A percentile compares a stretch with the other conserved stretches of the same genome.
These are phyloP conservation scores for Ctenomys sociabilis DNA, from an alignment of 2,113 vertebrate species.

Conservation along the genomic window DNA sequence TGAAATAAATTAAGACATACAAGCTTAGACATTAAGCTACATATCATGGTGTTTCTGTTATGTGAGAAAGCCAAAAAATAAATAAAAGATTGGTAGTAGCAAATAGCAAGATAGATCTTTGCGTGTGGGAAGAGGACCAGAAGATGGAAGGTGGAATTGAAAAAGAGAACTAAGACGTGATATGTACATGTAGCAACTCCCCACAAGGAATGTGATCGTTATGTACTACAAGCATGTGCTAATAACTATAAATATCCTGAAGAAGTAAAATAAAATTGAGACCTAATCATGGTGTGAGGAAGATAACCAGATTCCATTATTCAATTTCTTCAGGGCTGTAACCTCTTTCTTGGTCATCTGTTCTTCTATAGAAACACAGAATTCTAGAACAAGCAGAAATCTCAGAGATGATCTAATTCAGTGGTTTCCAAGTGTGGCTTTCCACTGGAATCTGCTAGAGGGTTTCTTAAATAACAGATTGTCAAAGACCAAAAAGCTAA, in stretches of 20 bases:
- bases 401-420: neutral
- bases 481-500: neutral
- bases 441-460: neutral
- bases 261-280: neutral
- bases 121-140: neutral
- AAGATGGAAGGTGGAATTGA: neutral
- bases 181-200: neutral
- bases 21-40: neutral
- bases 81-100: neutral
- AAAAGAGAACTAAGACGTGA: neutral
- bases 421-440: neutral
- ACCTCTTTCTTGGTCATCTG: neutral
- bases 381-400: neutral
- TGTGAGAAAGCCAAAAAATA: neutral
- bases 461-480: neutral
- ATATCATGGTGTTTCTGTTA: neutral
- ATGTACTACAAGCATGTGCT: neutral
- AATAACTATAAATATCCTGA: neutral
- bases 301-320: neutral
- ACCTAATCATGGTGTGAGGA: neutral
- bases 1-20: neutral
- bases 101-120: neutral
- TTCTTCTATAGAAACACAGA: slow-evolving; percentile 15
- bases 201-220: neutral
- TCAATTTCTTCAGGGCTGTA: neutral